phyloP scores from a whole-genome alignment of 1,140 invertebrate genomes.

The Bombus waltoni region DNA sequence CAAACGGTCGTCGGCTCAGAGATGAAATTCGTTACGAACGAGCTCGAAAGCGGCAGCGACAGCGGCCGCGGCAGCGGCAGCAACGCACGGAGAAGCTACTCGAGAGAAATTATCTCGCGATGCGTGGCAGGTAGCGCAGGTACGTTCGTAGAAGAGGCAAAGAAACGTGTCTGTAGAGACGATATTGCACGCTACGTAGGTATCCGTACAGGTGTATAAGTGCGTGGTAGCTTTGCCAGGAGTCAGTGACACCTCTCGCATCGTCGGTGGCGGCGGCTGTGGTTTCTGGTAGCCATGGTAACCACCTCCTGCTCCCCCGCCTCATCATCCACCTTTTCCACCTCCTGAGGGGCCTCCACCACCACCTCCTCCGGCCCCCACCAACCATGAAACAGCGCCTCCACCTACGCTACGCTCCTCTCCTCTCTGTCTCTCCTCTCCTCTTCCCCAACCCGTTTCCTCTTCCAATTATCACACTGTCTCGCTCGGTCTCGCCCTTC shows the following conservation, averaged over 20 bases:
- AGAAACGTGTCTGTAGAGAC: neutral
- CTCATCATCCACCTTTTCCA: constrained; percentile 60
- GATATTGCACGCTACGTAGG: neutral
- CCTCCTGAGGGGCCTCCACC: constrained; percentile 57
- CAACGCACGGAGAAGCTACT: constrained; percentile 46
- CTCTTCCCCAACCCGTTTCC: constrained; percentile 47
- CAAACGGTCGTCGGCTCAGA: constrained; percentile 44
- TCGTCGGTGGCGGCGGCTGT: constrained; percentile 78
- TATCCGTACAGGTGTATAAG: constrained; percentile 42
- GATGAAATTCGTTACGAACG: constrained; percentile 59
- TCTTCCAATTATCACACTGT: constrained; percentile 77
- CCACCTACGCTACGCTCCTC: constrained; percentile 57
- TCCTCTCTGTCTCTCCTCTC: constrained; percentile 47
- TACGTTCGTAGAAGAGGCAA: neutral
- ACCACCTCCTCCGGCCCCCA: constrained; percentile 65
- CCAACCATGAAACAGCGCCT: constrained; percentile 53
- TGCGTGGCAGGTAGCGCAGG: constrained; percentile 34
- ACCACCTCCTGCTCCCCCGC: constrained; percentile 71
- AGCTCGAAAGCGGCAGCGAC: constrained; percentile 8
- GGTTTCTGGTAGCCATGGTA: constrained; percentile 81
- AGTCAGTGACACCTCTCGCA: constrained; percentile 83
- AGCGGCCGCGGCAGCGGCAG: neutral
- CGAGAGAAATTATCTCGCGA: constrained; percentile 56
- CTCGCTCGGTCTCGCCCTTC: constrained; percentile 70
- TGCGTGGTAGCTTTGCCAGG: constrained; percentile 72